Conservation (phyloP, 2,888 invertebrate genomes). For the Sphecodes monilicornis region DNA sequence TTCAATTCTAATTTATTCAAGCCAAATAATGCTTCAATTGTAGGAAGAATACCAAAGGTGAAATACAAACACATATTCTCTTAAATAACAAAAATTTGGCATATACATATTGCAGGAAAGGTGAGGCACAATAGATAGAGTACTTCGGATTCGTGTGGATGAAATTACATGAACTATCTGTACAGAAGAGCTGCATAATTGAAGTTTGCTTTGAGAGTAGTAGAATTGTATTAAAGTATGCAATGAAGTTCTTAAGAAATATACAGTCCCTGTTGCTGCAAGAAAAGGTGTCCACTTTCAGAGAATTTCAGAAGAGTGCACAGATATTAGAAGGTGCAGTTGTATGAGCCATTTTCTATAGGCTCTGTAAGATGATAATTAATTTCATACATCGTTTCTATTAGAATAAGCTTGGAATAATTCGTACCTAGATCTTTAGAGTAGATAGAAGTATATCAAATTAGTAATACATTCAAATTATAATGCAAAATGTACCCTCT, state of each 20-base stretch:
- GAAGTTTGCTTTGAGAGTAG: slow-evolving; percentile 57
- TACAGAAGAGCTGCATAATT: slow-evolving; percentile 56
- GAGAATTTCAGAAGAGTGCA: slow-evolving; percentile 71
- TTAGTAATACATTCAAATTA: background rate
- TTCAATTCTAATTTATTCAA: slow-evolving; percentile 27
- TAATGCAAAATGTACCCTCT: background rate
- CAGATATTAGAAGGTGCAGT: slow-evolving; percentile 66
- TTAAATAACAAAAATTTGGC: slow-evolving; percentile 58
- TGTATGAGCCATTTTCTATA: slow-evolving; percentile 44
- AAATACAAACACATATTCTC: slow-evolving; percentile 32
- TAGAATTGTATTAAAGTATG: slow-evolving; percentile 68
- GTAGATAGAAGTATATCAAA: background rate
- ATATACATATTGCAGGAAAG: slow-evolving; percentile 71
- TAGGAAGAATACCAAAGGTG: slow-evolving; percentile 45
- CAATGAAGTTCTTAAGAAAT: slow-evolving; percentile 70
- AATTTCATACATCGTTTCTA: background rate
- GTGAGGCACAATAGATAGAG: slow-evolving; percentile 61
- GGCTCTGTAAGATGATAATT: slow-evolving; percentile 45
- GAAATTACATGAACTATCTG: slow-evolving; percentile 52
- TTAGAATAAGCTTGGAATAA: background rate
- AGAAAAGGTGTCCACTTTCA: slow-evolving; percentile 71
- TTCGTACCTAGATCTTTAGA: background rate
- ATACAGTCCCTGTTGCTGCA: slow-evolving; percentile 66
- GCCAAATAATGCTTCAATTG: slow-evolving; percentile 25
- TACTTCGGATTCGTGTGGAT: slow-evolving; percentile 47